Percentiles rank a stretch among this genome's conserved stretches.
These are phyloP conservation scores for Sinocyclocheilus rhinocerous DNA, from an alignment of 2,113 vertebrate species.

Conservation along the genomic window DNA sequence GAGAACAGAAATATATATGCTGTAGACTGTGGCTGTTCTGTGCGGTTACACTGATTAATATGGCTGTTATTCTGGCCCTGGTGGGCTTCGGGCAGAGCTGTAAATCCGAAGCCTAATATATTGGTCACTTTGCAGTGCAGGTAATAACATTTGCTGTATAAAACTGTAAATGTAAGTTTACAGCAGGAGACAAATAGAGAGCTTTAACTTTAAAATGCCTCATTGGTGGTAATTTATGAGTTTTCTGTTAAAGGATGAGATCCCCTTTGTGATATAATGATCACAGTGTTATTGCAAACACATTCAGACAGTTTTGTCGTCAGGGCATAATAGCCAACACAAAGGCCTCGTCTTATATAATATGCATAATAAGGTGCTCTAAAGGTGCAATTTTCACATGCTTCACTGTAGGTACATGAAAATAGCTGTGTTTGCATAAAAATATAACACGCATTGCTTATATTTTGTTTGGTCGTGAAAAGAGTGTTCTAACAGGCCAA, in stretches of 20 bases:
- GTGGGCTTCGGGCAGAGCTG: slow-evolving; percentile 13
- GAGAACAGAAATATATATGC: neutral
- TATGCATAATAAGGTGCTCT: neutral
- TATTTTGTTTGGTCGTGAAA: neutral
- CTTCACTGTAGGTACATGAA: neutral
- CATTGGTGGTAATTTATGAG: neutral
- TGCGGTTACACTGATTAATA: slow-evolving; percentile 21
- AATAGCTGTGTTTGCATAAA: neutral
- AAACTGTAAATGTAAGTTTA: slow-evolving; percentile 31
- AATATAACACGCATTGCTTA: neutral
- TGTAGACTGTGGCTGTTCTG: neutral
- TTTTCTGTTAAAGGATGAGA: slow-evolving; percentile 6
- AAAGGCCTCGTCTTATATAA: neutral
- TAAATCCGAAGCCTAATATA: slow-evolving; percentile 13
- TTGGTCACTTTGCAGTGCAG: slow-evolving; percentile 16
- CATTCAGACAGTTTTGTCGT: neutral
- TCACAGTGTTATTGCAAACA: slow-evolving; percentile 9
- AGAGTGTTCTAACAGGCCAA: neutral
- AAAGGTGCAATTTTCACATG: neutral
- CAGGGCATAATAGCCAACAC: neutral
- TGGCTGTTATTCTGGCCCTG: slow-evolving; percentile 6
- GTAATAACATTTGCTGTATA: slow-evolving; percentile 18
- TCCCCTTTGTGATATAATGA: neutral
- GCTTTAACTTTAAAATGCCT: neutral
- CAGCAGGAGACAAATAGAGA: neutral